Evolutionary conservation across 2,113 vertebrate species (phyloP).

Genomic region (Arvicanthis niloticus): DNA sequence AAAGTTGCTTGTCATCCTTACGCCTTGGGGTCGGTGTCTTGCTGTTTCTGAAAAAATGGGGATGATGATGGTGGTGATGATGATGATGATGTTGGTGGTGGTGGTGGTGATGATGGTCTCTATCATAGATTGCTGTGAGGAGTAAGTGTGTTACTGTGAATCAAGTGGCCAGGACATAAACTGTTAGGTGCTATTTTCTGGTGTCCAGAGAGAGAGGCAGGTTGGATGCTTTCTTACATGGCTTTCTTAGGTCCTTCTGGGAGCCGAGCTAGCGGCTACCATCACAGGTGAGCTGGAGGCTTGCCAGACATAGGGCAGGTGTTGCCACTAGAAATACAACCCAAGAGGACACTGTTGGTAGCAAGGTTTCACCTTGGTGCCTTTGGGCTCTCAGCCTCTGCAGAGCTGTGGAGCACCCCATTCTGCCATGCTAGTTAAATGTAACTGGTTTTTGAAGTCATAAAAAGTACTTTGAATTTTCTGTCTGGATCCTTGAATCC

Average conservation of each 20-base stretch:
- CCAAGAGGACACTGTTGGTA: neutral
- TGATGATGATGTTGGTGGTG: neutral
- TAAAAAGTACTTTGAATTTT: neutral
- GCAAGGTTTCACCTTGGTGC: neutral
- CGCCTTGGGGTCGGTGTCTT: neutral
- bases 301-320: neutral
- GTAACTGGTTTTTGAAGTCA: constrained; percentile 51
- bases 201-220: neutral
- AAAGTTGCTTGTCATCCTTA: neutral
- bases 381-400: neutral
- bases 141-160: neutral
- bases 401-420: neutral
- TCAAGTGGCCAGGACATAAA: neutral
- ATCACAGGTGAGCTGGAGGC: neutral
- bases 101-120: neutral
- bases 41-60: neutral
- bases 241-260: neutral
- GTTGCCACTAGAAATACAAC: neutral
- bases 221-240: neutral
- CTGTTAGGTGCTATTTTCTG: neutral
- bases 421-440: neutral
- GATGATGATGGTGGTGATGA: neutral
- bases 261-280: neutral
- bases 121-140: neutral
- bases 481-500: neutral